Percentiles rank a stretch among this genome's conserved stretches.
phyloP scores from a whole-genome alignment of 2,888 invertebrate genomes.

The Catocala fraxini region DNA sequence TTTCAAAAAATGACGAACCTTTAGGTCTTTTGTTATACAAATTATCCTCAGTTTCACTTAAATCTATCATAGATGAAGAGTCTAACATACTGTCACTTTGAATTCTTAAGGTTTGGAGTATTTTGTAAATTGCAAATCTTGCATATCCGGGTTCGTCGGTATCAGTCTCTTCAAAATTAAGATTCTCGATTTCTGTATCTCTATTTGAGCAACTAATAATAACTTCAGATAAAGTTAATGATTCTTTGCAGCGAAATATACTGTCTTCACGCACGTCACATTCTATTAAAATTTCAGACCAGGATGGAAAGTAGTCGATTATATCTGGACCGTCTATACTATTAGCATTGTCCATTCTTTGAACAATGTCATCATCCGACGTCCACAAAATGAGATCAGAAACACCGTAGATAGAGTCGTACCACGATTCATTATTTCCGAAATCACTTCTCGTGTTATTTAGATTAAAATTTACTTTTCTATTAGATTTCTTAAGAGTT shows the following conservation, averaged over 20 bases:
- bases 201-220: conserved; percentile 11
- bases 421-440: conserved; percentile 68
- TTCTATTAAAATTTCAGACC: conserved; percentile 70
- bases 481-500: conserved; percentile 67
- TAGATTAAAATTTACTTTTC: conserved; percentile 65
- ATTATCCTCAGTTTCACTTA: conserved; percentile 55
- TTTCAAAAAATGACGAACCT: conserved; percentile 57
- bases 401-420: conserved; percentile 77
- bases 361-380: conserved; percentile 25
- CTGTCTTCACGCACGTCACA: conserved; percentile 6
- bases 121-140: conserved; percentile 75
- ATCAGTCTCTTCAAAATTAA: conserved; percentile 56
- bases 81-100: background rate
- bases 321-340: conserved; percentile 43
- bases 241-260: conserved; percentile 9
- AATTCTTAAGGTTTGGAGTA: conserved; percentile 59
- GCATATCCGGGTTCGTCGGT: conserved; percentile 67
- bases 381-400: conserved; percentile 57
- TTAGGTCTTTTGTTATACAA: conserved; percentile 42
- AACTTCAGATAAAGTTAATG: conserved; percentile 6
- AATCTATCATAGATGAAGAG: conserved; percentile 13
- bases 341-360: conserved; percentile 7
- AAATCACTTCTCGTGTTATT: conserved; percentile 56
- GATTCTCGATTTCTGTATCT: conserved; percentile 52
- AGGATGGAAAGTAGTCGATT: conserved; percentile 60